Conservation (phyloP, 2,113 vertebrate species). For the Laterallus jamaicensis region DNA sequence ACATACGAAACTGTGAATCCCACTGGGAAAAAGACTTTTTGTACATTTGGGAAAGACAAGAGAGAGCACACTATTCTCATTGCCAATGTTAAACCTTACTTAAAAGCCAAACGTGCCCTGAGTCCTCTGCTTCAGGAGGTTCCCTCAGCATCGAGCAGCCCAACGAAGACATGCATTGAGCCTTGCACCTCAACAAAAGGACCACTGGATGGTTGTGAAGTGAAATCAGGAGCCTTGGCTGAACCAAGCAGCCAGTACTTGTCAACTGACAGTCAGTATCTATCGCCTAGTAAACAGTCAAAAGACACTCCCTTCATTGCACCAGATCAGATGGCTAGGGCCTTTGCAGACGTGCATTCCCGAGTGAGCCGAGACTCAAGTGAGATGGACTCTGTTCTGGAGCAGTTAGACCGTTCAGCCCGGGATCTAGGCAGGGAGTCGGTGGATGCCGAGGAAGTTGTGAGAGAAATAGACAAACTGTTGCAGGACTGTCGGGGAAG, state of each 20-base stretch:
- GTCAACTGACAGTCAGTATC: constrained; percentile 81
- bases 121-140: constrained; percentile 97
- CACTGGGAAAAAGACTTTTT: constrained; percentile 99
- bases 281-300: constrained; percentile 91
- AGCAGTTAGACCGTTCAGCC: constrained; percentile 83
- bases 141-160: constrained; percentile 93
- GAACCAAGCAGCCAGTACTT: constrained; percentile 88
- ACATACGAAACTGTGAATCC: constrained; percentile 94
- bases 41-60: constrained; percentile 99
- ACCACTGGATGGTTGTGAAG: constrained; percentile 91
- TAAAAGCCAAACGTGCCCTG: constrained; percentile 98
- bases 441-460: constrained; percentile 94
- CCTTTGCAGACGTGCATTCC: constrained; percentile 82
- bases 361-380: constrained; percentile 79
- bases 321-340: constrained; percentile 83
- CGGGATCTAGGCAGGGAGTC: constrained; percentile 86
- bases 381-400: constrained; percentile 82
- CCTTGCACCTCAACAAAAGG: constrained; percentile 90
- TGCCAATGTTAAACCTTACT: constrained; percentile 99
- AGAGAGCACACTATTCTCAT: constrained; percentile 98
- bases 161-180: constrained; percentile 90
- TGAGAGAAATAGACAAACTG: constrained; percentile 98
- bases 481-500: constrained; percentile 97
- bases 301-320: constrained; percentile 80
- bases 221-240: constrained; percentile 86